Conservation (phyloP, 2,797 vertebrate species). For the Takifugu rubripes region DNA sequence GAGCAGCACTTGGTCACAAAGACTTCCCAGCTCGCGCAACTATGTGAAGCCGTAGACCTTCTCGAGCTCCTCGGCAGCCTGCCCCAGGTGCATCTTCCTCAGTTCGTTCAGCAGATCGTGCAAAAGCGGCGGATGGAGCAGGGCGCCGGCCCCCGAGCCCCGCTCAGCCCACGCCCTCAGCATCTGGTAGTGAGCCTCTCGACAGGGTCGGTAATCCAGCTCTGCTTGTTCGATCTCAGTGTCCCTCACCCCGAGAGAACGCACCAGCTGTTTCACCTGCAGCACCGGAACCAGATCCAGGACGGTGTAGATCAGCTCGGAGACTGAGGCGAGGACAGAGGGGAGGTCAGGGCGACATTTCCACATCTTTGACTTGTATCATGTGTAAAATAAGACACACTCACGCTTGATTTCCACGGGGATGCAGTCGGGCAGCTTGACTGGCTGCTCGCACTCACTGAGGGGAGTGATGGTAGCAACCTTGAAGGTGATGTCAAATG, state of each 20-base stretch:
- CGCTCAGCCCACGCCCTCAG: slow-evolving; percentile 79
- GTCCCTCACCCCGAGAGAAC: slow-evolving; percentile 82
- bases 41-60: slow-evolving; percentile 59
- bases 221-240: slow-evolving; percentile 80
- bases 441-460: slow-evolving; percentile 24
- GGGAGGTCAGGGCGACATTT: slow-evolving; percentile 15
- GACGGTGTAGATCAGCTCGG: slow-evolving; percentile 79
- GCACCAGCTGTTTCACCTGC: slow-evolving; percentile 85
- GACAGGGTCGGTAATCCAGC: slow-evolving; percentile 74
- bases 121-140: slow-evolving; percentile 50
- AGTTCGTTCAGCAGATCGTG: slow-evolving; percentile 75
- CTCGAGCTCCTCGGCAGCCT: slow-evolving; percentile 79
- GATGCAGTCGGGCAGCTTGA: slow-evolving; percentile 65
- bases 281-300: slow-evolving; percentile 78
- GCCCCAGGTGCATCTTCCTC: slow-evolving; percentile 79
- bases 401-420: slow-evolving; percentile 66
- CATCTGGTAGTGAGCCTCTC: slow-evolving; percentile 91
- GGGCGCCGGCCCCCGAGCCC: slow-evolving; percentile 16
- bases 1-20: slow-evolving; percentile 55
- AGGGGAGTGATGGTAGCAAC: not conserved
- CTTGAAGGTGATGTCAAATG: not conserved
- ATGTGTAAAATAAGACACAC: slow-evolving; percentile 18
- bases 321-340: slow-evolving; percentile 41
- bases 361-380: slow-evolving; percentile 1
- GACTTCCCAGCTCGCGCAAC: slow-evolving; percentile 5